A percentile compares a stretch with the other conserved stretches of the same genome.
Evolutionary conservation across 2,797 vertebrate species (phyloP).

Genomic region (Mus spretus): DNA sequence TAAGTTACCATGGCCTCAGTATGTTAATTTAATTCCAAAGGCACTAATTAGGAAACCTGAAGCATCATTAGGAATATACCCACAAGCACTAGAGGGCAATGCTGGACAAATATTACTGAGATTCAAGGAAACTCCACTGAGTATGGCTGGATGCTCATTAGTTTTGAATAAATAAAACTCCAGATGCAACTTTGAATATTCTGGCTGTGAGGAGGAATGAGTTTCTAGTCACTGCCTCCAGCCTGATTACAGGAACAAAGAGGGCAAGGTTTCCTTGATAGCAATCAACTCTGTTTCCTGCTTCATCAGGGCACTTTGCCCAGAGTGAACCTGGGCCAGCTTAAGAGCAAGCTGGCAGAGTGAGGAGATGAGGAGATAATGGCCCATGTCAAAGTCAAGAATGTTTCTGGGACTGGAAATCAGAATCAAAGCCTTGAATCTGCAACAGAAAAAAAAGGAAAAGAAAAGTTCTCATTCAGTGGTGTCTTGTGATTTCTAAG

Average conservation of each 20-base stretch:
- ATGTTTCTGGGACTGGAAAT: conserved; percentile 52
- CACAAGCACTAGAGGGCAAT: conserved; percentile 75
- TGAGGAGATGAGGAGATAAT: conserved; percentile 62
- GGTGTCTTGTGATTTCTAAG: background rate
- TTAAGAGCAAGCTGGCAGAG: conserved; percentile 45
- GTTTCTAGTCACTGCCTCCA: conserved; percentile 7
- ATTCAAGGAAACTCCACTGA: conserved; percentile 21
- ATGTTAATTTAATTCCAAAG: conserved; percentile 48
- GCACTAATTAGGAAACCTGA: conserved; percentile 24
- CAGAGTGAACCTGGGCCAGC: conserved; percentile 35
- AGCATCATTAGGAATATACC: conserved; percentile 60
- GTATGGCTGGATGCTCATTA: conserved; percentile 5
- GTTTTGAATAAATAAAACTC: conserved; percentile 65
- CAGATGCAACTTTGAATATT: conserved; percentile 46
- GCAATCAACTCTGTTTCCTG: conserved; percentile 66
- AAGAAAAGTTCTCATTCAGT: background rate
- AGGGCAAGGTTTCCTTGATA: conserved; percentile 64
- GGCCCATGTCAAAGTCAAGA: conserved; percentile 57
- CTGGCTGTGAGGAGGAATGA: background rate
- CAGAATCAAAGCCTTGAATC: conserved; percentile 63
- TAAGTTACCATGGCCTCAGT: background rate
- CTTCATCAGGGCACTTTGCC: conserved; percentile 61
- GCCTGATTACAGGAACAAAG: conserved; percentile 38
- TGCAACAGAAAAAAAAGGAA: background rate
- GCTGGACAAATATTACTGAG: conserved; percentile 76